These are phyloP conservation scores for Plemyria rubiginata DNA, from an alignment of 2,888 invertebrate species.

Conservation along the genomic window DNA sequence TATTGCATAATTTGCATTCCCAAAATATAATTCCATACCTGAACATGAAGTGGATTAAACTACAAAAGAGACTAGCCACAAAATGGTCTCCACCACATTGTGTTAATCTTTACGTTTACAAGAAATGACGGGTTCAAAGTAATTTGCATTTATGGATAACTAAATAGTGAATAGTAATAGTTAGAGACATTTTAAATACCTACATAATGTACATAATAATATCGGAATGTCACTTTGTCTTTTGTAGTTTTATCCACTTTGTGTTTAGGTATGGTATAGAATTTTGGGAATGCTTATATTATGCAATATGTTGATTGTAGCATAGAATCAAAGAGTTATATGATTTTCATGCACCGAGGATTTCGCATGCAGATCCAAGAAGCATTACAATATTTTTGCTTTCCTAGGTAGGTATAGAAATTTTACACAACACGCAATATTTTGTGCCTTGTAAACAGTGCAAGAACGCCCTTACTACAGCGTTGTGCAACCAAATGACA, in stretches of 20 bases:
- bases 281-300: background rate
- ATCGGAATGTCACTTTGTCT: background rate
- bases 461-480: conserved; percentile 49
- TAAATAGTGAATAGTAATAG: no score
- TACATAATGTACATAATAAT: no score
- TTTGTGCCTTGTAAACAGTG: conserved; percentile 8
- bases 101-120: background rate
- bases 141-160: conserved; percentile 48
- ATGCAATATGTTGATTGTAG: background rate
- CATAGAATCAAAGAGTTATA: no score
- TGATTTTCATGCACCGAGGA: no score
- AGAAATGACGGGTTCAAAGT: background rate
- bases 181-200: no score
- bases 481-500: conserved; percentile 58
- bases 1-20: no score
- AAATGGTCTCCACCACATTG: background rate
- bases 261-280: background rate
- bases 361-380: no score
- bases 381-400: no score
- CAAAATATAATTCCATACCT: no score
- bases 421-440: background rate
- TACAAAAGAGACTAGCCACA: background rate
- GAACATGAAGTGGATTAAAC: no score
- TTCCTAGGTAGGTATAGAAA: no score
- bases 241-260: background rate